These are phyloP conservation scores for Pinna nobilis DNA, from an alignment of 1,140 invertebrate genomes.

Conservation along the genomic window DNA sequence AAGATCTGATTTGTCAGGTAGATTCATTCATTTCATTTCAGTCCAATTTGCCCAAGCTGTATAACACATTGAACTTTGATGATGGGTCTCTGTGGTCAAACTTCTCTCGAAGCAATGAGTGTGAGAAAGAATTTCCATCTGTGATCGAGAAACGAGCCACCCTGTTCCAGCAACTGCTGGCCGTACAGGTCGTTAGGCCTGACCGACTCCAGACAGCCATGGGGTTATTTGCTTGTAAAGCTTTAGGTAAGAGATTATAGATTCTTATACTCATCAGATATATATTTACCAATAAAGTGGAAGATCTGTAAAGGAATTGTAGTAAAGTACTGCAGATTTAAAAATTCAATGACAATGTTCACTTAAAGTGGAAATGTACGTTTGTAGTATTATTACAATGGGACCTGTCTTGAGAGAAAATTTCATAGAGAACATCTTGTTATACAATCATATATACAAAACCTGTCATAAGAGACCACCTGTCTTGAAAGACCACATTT, in stretches of 20 bases:
- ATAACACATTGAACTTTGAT: constrained; percentile 79
- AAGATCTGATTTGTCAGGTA: not conserved
- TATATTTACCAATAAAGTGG: too few relatives aligned
- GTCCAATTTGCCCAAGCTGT: constrained; percentile 80
- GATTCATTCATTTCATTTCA: constrained; percentile 54
- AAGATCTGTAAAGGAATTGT: too few relatives aligned
- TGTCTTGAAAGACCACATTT: too few relatives aligned
- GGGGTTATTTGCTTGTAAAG: constrained; percentile 81
- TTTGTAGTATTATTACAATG: too few relatives aligned
- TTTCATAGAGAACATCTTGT: too few relatives aligned
- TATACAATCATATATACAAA: too few relatives aligned
- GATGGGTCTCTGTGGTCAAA: constrained; percentile 81
- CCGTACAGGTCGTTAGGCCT: constrained; percentile 87
- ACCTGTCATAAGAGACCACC: too few relatives aligned
- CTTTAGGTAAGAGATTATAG: constrained; percentile 78
- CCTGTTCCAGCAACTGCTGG: constrained; percentile 89
- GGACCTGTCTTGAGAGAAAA: too few relatives aligned
- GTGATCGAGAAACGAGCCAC: constrained; percentile 78
- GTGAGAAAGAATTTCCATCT: constrained; percentile 78
- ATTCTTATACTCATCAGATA: not conserved
- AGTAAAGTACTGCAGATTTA: too few relatives aligned
- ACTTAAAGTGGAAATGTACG: too few relatives aligned
- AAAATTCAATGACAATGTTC: too few relatives aligned
- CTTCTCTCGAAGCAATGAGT: constrained; percentile 80
- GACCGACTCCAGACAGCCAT: constrained; percentile 86